These are phyloP conservation scores for Chelidonichthys spinosus DNA, from an alignment of 2,797 vertebrate species.

Conservation along the genomic window DNA sequence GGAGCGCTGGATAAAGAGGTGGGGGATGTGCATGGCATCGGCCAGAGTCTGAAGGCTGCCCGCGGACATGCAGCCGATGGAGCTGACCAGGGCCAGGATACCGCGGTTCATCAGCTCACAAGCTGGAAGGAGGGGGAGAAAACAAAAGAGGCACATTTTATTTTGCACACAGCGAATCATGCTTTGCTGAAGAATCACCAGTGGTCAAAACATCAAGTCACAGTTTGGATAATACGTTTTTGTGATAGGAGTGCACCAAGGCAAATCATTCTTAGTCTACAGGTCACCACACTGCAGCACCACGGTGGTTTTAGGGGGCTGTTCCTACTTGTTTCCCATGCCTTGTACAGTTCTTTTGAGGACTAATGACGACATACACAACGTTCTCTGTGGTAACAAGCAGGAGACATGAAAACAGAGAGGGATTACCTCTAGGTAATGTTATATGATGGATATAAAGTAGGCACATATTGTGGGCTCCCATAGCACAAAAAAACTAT, in stretches of 20 bases:
- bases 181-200: not conserved
- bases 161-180: conserved; percentile 5
- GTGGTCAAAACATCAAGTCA: conserved; percentile 7
- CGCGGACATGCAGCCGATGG: conserved; percentile 96
- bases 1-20: conserved; percentile 96
- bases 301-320: not conserved
- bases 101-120: conserved; percentile 99
- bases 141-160: conserved; percentile 26
- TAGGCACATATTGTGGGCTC: not conserved
- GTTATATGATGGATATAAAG: not conserved
- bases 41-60: conserved; percentile 94
- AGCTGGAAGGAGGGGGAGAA: conserved; percentile 79
- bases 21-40: conserved; percentile 98
- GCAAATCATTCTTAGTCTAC: conserved; percentile 22
- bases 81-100: conserved; percentile 97
- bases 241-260: not conserved
- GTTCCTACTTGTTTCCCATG: conserved; percentile 25
- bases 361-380: conserved; percentile 15
- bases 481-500: not conserved
- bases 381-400: conserved; percentile 11
- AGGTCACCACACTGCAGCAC: conserved; percentile 38
- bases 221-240: conserved; percentile 21
- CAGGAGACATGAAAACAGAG: not conserved
- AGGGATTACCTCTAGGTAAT: not conserved
- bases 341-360: conserved; percentile 23